Evolutionary conservation across 2,113 vertebrate genomes (phyloP), one percentile per base, ranked within the genome.

Genomic region (Garra rufa): DNA sequence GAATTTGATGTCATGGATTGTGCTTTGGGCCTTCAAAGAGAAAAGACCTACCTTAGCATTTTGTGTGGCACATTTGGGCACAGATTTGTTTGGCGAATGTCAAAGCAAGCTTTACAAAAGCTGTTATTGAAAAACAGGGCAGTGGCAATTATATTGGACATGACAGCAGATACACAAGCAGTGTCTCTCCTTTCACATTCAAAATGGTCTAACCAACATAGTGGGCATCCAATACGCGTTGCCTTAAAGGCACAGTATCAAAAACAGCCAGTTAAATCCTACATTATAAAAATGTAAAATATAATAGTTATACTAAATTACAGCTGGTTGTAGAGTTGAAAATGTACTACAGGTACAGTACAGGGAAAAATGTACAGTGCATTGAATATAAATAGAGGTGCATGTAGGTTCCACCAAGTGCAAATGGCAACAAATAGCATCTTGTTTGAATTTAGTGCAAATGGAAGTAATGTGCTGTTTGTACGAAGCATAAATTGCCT

Each of bases 361-460:
- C 21, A 5, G 30, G 1, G 9, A 38, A 38, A 69, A 38, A 10
- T 15, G 5, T 38, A 38, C 17, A 38, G 30, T 55, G 9, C 48
- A 50, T 17, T 50, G 48, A 34, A 5, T 57, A 8, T 57, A 57
- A n/a, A n/a, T 10, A n/a, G 55, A 57, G n/a, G 55, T 38, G n/a
- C 52, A 55, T n/a, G 9, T 57, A 69, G 30, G 65, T 69, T 67
- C 15, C 30, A 38, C 15, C 8, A 38, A 38, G 65, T 10, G 30
- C 28, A 17, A 75, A 48, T 75, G 44, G 71, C 14, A 9, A 50
- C 71, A 26, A 50, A 75, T 74, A 48, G 14, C 71, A 75, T 75
- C 14, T 28, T 50, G 44, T 30, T 75, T 46, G 14, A 44, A 46
- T 48, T 46, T 17, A 5, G 38, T 3, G 21, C 38, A 71, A 71